These are phyloP conservation scores for Perca schrenkii DNA, from an alignment of 2,113 vertebrate species.

Conservation along the genomic window DNA sequence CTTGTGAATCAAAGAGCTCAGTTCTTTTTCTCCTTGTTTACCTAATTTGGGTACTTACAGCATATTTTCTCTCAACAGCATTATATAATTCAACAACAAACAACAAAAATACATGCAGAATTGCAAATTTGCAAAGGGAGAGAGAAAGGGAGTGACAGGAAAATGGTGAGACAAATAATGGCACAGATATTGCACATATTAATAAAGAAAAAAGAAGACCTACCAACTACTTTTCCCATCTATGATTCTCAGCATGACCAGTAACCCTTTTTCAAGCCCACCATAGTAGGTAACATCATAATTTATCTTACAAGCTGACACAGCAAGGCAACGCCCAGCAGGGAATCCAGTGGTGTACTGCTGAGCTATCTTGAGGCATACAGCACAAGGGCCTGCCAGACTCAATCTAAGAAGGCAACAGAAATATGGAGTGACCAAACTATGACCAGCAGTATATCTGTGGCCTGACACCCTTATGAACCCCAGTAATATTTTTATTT, in stretches of 20 bases:
- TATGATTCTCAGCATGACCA: slow-evolving; percentile 15
- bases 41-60: slow-evolving; percentile 1
- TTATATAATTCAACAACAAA: neutral
- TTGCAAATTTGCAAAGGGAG: neutral
- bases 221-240: neutral
- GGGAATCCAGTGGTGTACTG: neutral
- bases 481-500: too few species aligned
- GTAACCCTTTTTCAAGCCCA: slow-evolving; percentile 5
- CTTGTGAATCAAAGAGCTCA: slow-evolving; percentile 20
- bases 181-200: slow-evolving; percentile 14
- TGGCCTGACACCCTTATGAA: neutral
- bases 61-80: neutral
- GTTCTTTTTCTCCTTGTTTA: slow-evolving; percentile 14
- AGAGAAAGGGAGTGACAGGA: neutral
- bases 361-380: slow-evolving; percentile 13
- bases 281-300: slow-evolving; percentile 9
- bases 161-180: neutral
- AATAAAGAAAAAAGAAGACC: slow-evolving; percentile 9
- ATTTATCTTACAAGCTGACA: slow-evolving; percentile 33
- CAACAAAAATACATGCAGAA: neutral
- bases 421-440: slow-evolving; percentile 7
- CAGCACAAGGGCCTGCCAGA: neutral
- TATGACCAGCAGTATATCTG: slow-evolving; percentile 17
- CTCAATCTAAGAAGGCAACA: slow-evolving; percentile 21
- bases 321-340: slow-evolving; percentile 36